Base-by-base conservation (phyloP, 2,113 vertebrate species). In the Chrysochloris asiatica region DNA sequence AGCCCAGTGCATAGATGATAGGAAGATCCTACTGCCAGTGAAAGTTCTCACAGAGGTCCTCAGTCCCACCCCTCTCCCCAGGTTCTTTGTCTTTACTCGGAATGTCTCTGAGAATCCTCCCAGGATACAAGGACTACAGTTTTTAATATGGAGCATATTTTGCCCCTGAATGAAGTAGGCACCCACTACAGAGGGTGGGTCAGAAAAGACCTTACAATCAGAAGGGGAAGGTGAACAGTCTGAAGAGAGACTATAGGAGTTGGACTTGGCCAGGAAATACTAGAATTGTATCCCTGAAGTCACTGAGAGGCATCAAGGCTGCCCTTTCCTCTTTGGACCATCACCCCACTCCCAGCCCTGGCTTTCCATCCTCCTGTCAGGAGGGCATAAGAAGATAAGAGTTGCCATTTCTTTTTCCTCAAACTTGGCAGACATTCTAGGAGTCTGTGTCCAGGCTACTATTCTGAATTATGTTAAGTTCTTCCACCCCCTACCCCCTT, bases 301-400 rank as follows among this genome's bases (percentile, higher is more conserved):
- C 41, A 30, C 17, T 67, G 43, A 59, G 8, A 7, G 59, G 24
- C 26, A 11, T 21, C 41, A 14, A 30, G 38, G n/a, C 28, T 77
- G 26, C 26, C 38, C 4, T 6, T 28, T 9, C 16, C 10, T 48
- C 41, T 38, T 48, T 41, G 41, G 47, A 26, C 6, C 36, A 65
- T 28, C 6, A 3, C 17, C 30, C 7, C 4, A 22, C 9, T 9
- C 8, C 19, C 8, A 69, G 21, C 30, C n/a, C 8, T 0, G 3
- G 7, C 21, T 43, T n/a, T 28, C 36, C 63, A 6, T 26, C 3
- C 2, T n/a, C 11, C 0, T 21, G 47, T 10, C 19, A n/a, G 28
- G 19, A 33, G 13, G 3, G 1, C 12, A 30, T 4, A 41, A 41
- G 24, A 13, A 83, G n/a, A 8, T 1, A 4, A 50, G 36, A 48